phyloP scores from a whole-genome alignment of 2,888 invertebrate species.

The Lepidochitona cinerea region DNA sequence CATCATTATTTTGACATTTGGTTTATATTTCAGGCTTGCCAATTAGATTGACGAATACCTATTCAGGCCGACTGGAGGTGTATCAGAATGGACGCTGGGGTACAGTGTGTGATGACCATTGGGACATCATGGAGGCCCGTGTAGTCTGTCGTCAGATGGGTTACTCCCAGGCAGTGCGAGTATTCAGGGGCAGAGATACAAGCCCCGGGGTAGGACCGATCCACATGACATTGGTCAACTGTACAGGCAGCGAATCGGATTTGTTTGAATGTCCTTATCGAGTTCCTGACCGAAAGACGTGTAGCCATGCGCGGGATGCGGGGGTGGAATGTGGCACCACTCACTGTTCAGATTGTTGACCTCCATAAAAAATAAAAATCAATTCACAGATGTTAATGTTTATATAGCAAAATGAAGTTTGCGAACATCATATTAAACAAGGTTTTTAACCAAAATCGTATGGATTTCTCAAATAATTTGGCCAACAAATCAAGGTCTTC shows the following conservation, averaged over 20 bases:
- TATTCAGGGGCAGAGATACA: neutral
- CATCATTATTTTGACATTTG: too few species aligned
- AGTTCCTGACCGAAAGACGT: neutral
- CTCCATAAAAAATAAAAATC: too few species aligned
- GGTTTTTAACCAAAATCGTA: too few species aligned
- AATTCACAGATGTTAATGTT: too few species aligned
- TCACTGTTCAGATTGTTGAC: conserved; percentile 3
- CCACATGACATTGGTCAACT: conserved; percentile 9
- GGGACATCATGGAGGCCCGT: neutral
- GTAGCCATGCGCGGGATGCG: conserved; percentile 1
- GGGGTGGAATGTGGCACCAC: conserved; percentile 2
- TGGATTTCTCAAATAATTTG: too few species aligned
- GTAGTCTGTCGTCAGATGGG: conserved; percentile 11
- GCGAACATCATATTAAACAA: too few species aligned
- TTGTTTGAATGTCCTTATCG: conserved; percentile 3
- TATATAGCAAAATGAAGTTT: too few species aligned
- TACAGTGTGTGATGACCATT: conserved; percentile 1
- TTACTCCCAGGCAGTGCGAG: neutral
- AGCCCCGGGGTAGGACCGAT: conserved; percentile 1
- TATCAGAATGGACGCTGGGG: conserved; percentile 4
- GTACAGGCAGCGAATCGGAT: neutral
- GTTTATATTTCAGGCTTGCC: conserved; percentile 12
- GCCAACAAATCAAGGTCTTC: too few species aligned
- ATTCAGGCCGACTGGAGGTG: conserved; percentile 10
- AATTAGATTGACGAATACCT: conserved; percentile 6